Evolutionary conservation across 2,888 invertebrate genomes (phyloP), one percentile per base, ranked within the genome.

Genomic region (Xanthorhoe spadicearia): DNA sequence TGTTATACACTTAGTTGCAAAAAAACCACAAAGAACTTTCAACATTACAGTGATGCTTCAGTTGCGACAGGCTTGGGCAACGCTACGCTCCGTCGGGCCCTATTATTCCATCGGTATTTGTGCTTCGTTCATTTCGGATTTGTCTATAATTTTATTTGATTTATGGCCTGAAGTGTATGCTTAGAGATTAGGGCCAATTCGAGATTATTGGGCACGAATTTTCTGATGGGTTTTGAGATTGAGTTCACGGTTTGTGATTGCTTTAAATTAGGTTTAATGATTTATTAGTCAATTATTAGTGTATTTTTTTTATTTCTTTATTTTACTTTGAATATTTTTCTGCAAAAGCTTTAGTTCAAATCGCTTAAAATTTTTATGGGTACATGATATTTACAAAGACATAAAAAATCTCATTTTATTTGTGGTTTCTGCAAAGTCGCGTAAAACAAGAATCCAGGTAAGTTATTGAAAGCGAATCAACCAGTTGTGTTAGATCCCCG

Each of bases 51-150:
- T 43, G 66, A 70, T 65, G 62, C 50, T 62, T n/a, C 46, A 63
- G 59, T 74, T 68, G 69, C 69, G 64, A 57, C 71, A 65, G 32
- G 8, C 59, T 74, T 74, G 43, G 15, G 69, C 67, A 74, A 74
- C 68, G 61, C 55, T 50, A 38, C 66, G 73, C 70, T 69, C 13
- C 61, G 64, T 48, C 61, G 18, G 59, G 23, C 17, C 63, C 57
- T 59, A 66, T 66, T 66, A 70, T 64, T 61, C 23, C 50, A 62
- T 53, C 56, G 46, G 53, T 64, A 56, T 61, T 72, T 61, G 68
- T 50, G 57, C 53, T 57, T 51, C 54, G 32, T 59, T 59, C 59
- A 68, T 66, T 66, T 62, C 38, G 55, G 57, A 68, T 67, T 67
- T 58, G 69, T 65, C 57, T 64, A 32, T 43, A 61, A 58, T 61